Evolutionary conservation across 1,140 invertebrate species (phyloP), one percentile per base, ranked within the genome.

Genomic region (Drosophila triauraria): DNA sequence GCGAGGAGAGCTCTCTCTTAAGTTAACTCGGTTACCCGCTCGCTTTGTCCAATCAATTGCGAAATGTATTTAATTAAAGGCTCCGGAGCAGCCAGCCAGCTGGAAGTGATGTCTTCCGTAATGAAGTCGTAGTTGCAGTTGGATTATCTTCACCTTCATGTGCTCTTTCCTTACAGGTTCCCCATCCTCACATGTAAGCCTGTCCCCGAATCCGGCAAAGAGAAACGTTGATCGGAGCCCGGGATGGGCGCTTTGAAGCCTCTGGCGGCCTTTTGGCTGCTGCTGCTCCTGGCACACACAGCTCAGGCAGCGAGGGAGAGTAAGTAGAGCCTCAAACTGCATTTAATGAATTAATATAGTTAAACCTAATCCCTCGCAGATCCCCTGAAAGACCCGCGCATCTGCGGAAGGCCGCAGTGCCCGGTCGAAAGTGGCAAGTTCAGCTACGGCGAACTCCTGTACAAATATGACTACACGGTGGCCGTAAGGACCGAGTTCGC

Each of bases 381-480:
- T 94, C 95, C 95, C 1, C 91, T 95, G 1, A 95, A 95, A 92
- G 94, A 96, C 93, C 95, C 95, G 3, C 94, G 94, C 53, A 94
- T 95, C 68, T 96, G 95, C 88, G 95, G 95, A 42, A 91, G 94
- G 27, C 95, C 95, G 25, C 93, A 94, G 76, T 96, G 95, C 60
- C 83, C 91, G 9, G 5, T n/a, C 0, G 42, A 44, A n/a, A 81
- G 51, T 7, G 23, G 54, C 0, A 96, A 96, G 90, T 96, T 96
- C 77, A 94, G 94, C 71, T 96, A 95, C 82, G 72, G 53, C 10
- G 88, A 93, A 17, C 83, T 93, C 56, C 92, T 94, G 30, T 96
- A 96, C 80, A 93, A 94, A 69, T 96, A 96, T 92, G 93, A 95
- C 27, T 96, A 96, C 77, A 93, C 93, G 65, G 93, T 95, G 10